Conservation (phyloP, 2,888 invertebrate species). For the Leucophenga maculata region DNA sequence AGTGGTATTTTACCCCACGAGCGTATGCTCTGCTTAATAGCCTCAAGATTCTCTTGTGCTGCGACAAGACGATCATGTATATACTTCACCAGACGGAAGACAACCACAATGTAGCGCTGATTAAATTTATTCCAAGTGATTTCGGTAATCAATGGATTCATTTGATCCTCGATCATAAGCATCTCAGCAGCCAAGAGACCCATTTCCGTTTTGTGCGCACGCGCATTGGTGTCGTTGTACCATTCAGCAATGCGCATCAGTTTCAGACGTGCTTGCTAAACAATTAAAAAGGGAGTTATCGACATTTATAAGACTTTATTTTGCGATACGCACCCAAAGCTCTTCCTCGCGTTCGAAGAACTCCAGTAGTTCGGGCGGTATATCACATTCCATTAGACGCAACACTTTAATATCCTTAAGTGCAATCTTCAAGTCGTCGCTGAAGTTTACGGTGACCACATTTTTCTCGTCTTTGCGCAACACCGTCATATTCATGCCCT, state of each 20-base stretch:
- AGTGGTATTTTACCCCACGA: slow-evolving; percentile 84
- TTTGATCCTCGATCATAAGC: slow-evolving; percentile 79
- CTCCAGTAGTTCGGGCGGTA: slow-evolving; percentile 77
- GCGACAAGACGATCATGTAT: slow-evolving; percentile 80
- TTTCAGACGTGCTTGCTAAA: slow-evolving; percentile 75
- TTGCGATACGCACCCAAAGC: slow-evolving; percentile 74
- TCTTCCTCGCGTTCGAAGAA: slow-evolving; percentile 81
- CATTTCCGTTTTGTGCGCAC: slow-evolving; percentile 84
- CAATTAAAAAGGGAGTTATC: slow-evolving; percentile 8
- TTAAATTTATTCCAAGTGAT: slow-evolving; percentile 54
- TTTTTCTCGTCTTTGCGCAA: slow-evolving; percentile 68
- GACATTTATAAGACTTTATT: background rate
- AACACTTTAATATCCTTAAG: slow-evolving; percentile 89
- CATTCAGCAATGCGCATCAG: slow-evolving; percentile 80
- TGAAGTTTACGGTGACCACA: slow-evolving; percentile 79
- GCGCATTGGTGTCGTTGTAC: slow-evolving; percentile 86
- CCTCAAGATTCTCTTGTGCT: slow-evolving; percentile 79
- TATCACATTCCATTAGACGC: slow-evolving; percentile 78
- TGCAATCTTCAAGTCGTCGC: slow-evolving; percentile 78
- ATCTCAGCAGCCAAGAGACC: slow-evolving; percentile 85
- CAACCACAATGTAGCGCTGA: slow-evolving; percentile 80
- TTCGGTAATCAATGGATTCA: slow-evolving; percentile 77
- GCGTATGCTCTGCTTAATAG: slow-evolving; percentile 75
- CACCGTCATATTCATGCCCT: slow-evolving; percentile 78
- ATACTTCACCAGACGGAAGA: slow-evolving; percentile 80